A percentile compares a stretch with the other conserved stretches of the same genome.
Evolutionary conservation across 2,888 invertebrate species (phyloP).

Genomic region (Dynastes tityus): DNA sequence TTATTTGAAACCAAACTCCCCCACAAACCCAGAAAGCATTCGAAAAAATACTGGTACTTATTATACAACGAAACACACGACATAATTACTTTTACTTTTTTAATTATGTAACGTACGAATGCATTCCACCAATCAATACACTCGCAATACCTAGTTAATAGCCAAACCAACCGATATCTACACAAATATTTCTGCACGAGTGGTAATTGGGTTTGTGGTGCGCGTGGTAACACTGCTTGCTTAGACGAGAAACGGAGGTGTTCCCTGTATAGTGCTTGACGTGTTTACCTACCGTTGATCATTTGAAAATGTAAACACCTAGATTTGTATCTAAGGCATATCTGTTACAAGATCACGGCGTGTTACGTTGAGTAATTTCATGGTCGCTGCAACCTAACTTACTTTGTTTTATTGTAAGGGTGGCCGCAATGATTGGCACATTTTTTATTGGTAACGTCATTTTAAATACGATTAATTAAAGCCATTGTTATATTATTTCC

Average conservation of each 20-base stretch:
- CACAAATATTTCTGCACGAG: constrained; percentile 3
- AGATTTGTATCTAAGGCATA: constrained; percentile 13
- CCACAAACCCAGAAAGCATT: constrained; percentile 6
- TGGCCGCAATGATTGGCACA: constrained; percentile 10
- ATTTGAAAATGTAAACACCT: constrained; percentile 32
- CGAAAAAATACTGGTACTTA: constrained; percentile 3
- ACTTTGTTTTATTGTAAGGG: constrained; percentile 15
- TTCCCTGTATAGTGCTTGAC: background rate
- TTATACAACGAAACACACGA: background rate
- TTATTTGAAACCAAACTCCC: constrained; percentile 21
- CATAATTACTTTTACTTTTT: constrained; percentile 43
- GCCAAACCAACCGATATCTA: no score
- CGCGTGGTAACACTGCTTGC: background rate
- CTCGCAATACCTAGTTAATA: no score
- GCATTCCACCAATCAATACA: constrained; percentile 18
- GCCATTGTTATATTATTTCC: background rate
- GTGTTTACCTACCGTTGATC: constrained; percentile 16
- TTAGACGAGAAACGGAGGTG: background rate
- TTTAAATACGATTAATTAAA: background rate
- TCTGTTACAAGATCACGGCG: constrained; percentile 39
- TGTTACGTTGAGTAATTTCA: constrained; percentile 13
- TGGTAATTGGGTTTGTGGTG: constrained; percentile 13
- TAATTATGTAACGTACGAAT: constrained; percentile 27
- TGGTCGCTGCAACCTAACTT: constrained; percentile 13
- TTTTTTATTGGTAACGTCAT: constrained; percentile 34